Evolutionary conservation across 2,888 invertebrate species (phyloP).

Genomic region (Trissonchulus latispiculum): DNA sequence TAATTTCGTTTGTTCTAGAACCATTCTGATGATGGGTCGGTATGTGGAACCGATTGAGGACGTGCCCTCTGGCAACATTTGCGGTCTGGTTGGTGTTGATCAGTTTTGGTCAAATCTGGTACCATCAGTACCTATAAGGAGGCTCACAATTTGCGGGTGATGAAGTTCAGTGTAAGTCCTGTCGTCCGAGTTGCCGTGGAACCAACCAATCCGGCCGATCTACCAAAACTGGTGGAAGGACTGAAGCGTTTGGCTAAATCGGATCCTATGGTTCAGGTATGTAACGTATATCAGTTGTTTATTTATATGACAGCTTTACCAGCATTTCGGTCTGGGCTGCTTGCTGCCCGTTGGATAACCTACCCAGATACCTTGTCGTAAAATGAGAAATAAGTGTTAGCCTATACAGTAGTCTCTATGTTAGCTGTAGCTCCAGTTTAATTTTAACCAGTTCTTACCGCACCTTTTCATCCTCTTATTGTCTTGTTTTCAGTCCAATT

Average conservation of each 20-base stretch:
- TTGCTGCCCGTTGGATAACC: too few relatives aligned
- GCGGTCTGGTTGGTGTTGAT: constrained; percentile 98
- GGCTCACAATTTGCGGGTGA: constrained; percentile 97
- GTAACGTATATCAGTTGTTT: too few relatives aligned
- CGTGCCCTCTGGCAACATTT: constrained; percentile 98
- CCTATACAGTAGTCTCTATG: too few relatives aligned
- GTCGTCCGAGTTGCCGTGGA: constrained; percentile 99
- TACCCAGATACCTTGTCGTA: too few relatives aligned
- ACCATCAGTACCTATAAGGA: constrained; percentile 98
- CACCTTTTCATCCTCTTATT: too few relatives aligned
- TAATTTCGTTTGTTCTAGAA: constrained; percentile 51
- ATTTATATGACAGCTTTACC: too few relatives aligned
- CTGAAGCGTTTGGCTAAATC: constrained; percentile 98
- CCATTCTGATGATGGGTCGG: constrained; percentile 99
- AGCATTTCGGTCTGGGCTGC: too few relatives aligned
- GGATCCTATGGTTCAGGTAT: constrained; percentile 86
- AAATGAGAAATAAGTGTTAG: too few relatives aligned
- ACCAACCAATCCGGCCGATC: constrained; percentile 95
- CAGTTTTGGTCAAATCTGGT: constrained; percentile 98
- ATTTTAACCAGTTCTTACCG: too few relatives aligned
- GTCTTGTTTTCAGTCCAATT: too few relatives aligned
- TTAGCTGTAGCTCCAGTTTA: too few relatives aligned
- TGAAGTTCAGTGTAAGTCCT: constrained; percentile 99
- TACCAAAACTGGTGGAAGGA: constrained; percentile 87
- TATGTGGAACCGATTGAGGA: constrained; percentile 99